These are phyloP conservation scores for Heteromurus nitidus DNA, from an alignment of 2,888 invertebrate species.

Conservation along the genomic window DNA sequence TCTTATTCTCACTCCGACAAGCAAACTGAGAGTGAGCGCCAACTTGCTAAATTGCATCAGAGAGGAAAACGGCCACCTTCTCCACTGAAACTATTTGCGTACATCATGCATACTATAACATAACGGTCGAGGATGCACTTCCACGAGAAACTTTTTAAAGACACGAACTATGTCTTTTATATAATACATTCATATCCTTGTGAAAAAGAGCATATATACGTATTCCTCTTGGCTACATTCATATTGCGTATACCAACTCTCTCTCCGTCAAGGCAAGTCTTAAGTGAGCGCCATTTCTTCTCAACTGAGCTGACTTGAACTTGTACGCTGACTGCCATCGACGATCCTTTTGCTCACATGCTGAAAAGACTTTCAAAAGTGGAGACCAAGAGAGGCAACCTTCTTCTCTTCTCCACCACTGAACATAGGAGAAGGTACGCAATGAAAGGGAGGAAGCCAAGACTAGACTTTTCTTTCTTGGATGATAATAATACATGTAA, in stretches of 20 bases:
- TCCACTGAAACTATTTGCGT: not conserved
- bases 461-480: slow-evolving; percentile 32
- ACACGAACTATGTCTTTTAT: no score
- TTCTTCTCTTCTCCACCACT: not conserved
- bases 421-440: not conserved
- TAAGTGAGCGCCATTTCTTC: not conserved
- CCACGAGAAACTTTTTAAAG: no score
- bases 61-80: no score
- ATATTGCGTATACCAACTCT: no score
- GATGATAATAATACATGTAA: slow-evolving; percentile 29
- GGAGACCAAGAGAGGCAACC: not conserved
- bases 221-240: no score
- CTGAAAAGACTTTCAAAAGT: no score
- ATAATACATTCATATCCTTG: no score
- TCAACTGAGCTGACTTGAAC: not conserved
- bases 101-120: not conserved
- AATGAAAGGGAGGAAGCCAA: slow-evolving; percentile 48
- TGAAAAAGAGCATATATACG: no score
- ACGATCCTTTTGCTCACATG: not conserved
- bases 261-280: not conserved
- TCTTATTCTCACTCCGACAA: slow-evolving; percentile 37
- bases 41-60: no score
- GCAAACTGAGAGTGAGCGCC: not conserved
- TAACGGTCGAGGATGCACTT: no score
- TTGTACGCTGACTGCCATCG: no score